phyloP scores from a whole-genome alignment of 1,140 invertebrate genomes.

The Lordiphosa collinella region DNA sequence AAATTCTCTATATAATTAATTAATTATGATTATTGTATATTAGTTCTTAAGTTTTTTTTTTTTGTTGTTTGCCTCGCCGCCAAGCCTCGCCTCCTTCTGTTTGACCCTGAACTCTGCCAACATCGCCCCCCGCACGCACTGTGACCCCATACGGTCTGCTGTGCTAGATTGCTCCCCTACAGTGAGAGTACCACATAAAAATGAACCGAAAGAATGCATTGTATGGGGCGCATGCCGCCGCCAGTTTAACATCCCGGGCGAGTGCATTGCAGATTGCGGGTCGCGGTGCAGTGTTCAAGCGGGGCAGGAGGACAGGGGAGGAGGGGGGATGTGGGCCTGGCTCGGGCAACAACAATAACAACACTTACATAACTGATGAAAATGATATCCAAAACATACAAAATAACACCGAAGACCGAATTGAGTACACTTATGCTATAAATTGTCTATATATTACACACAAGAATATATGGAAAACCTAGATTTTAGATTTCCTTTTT shows the following conservation, averaged over 20 bases:
- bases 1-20: conserved; percentile 38
- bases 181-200: no score
- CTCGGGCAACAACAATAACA: background rate
- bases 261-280: background rate
- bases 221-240: no score
- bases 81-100: background rate
- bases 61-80: background rate
- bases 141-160: no score
- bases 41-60: conserved; percentile 49
- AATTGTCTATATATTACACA: conserved; percentile 23
- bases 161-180: no score
- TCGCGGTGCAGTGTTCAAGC: background rate
- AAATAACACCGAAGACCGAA: conserved; percentile 49
- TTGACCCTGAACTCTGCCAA: background rate
- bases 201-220: no score
- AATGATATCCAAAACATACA: conserved; percentile 25
- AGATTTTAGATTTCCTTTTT: conserved; percentile 31
- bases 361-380: conserved; percentile 11
- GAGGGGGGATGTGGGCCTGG: background rate
- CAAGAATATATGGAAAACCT: conserved; percentile 20
- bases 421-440: conserved; percentile 54
- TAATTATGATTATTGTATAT: conserved; percentile 56
- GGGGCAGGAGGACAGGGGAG: background rate
- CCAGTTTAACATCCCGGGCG: no score
- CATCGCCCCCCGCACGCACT: no score